Conservation (phyloP, 2,888 invertebrate species). For the Andrena marginata region DNA sequence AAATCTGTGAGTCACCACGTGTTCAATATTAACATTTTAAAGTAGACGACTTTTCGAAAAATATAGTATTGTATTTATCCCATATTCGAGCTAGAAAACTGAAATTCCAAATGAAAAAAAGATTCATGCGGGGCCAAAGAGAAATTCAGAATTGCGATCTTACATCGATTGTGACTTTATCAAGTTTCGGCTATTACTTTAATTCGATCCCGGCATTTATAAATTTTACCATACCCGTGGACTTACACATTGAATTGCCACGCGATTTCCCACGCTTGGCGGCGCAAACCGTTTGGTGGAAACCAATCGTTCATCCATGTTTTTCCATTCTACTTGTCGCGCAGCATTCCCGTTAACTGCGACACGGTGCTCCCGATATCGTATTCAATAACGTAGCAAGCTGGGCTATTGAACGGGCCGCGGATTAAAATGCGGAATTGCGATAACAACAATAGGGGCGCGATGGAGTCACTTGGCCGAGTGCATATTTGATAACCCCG, state of each 20-base stretch:
- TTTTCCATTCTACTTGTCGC: slow-evolving; percentile 1
- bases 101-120: too few species aligned
- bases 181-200: too few species aligned
- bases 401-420: slow-evolving; percentile 11
- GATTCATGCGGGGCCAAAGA: too few species aligned
- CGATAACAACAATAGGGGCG: slow-evolving; percentile 30
- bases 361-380: slow-evolving; percentile 6
- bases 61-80: too few species aligned
- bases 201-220: too few species aligned
- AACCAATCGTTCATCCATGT: background rate
- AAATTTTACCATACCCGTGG: too few species aligned
- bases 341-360: background rate
- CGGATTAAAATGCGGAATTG: slow-evolving; percentile 43
- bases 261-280: background rate
- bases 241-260: background rate
- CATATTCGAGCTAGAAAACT: too few species aligned
- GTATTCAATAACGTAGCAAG: slow-evolving; percentile 21
- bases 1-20: too few species aligned
- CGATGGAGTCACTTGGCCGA: slow-evolving; percentile 28
- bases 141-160: too few species aligned
- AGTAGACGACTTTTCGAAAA: too few species aligned
- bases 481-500: slow-evolving; percentile 42
- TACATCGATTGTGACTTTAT: too few species aligned
- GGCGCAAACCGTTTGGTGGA: background rate
- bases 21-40: too few species aligned